Percentiles rank a stretch among this genome's conserved stretches.
Evolutionary conservation across 2,113 vertebrate species (phyloP).

Genomic region (Polyodon spathula): DNA sequence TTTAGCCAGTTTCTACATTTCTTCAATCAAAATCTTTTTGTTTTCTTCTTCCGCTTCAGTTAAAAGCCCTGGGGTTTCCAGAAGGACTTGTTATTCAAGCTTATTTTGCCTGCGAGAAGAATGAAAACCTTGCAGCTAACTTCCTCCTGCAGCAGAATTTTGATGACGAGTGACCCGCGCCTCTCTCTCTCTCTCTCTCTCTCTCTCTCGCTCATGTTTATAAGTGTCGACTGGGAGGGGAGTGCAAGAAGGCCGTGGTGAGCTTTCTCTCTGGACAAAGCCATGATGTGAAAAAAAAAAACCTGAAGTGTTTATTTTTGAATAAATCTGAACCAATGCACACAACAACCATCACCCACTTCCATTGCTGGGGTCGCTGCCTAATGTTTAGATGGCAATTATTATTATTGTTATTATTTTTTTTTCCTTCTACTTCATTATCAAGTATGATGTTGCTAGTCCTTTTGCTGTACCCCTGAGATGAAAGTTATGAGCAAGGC

Average conservation of each 20-base stretch:
- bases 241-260: conserved; percentile 1
- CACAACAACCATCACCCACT: conserved; percentile 32
- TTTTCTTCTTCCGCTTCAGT: conserved; percentile 39
- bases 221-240: conserved; percentile 1
- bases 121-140: conserved; percentile 62
- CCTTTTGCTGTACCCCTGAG: too few relatives aligned
- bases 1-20: too few relatives aligned
- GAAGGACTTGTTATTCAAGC: conserved; percentile 65
- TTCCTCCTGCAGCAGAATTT: conserved; percentile 66
- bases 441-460: conserved; percentile 19
- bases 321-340: conserved; percentile 30
- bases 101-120: conserved; percentile 65
- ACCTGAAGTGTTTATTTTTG: conserved; percentile 25
- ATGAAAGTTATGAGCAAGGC: too few relatives aligned
- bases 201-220: conserved; percentile 3
- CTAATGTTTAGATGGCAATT: conserved; percentile 29
- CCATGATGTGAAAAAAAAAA: conserved; percentile 16
- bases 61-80: conserved; percentile 64
- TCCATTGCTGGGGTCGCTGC: conserved; percentile 32
- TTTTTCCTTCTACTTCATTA: conserved; percentile 20
- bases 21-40: conserved; percentile 3
- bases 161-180: conserved; percentile 50
- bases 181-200: neutral
- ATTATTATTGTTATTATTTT: too few relatives aligned
- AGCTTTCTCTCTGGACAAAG: conserved; percentile 11